These are phyloP conservation scores for Nymphalis c-album DNA, from an alignment of 2,888 invertebrate genomes.

Conservation along the genomic window DNA sequence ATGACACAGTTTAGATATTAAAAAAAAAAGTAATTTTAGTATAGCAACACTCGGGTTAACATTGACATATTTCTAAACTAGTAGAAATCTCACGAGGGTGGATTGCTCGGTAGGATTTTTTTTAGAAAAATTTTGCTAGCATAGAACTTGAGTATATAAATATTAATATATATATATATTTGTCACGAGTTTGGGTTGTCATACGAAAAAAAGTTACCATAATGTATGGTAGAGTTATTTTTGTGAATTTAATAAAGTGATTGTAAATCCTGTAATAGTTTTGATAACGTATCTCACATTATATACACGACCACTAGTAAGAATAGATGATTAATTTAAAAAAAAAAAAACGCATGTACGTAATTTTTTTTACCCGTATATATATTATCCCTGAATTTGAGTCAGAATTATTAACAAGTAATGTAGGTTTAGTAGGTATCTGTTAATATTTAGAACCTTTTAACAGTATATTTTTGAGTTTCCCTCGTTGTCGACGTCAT, in stretches of 20 bases:
- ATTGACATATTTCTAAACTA: slow-evolving; percentile 38
- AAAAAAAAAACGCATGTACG: slow-evolving; percentile 38
- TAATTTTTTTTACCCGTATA: slow-evolving; percentile 38
- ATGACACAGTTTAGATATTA: slow-evolving; percentile 21
- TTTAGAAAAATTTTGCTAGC: slow-evolving; percentile 40
- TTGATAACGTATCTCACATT: slow-evolving; percentile 30
- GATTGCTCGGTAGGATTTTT: slow-evolving; percentile 43
- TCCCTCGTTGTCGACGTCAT: slow-evolving; percentile 19
- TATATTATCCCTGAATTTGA: slow-evolving; percentile 31
- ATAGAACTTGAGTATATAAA: slow-evolving; percentile 31
- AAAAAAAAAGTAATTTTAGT: slow-evolving; percentile 33
- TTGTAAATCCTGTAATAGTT: slow-evolving; percentile 34
- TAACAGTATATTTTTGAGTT: slow-evolving; percentile 27
- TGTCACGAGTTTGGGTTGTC: slow-evolving; percentile 33
- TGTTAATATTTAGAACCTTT: slow-evolving; percentile 30
- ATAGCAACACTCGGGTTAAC: slow-evolving; percentile 38
- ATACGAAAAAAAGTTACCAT: slow-evolving; percentile 36
- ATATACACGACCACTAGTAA: slow-evolving; percentile 33
- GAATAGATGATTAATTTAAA: slow-evolving; percentile 22
- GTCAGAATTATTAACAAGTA: slow-evolving; percentile 37
- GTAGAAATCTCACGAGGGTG: slow-evolving; percentile 40
- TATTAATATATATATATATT: too few relatives aligned
- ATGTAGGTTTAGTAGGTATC: slow-evolving; percentile 37
- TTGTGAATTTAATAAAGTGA: slow-evolving; percentile 29
- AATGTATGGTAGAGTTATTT: slow-evolving; percentile 38